phyloP scores from a whole-genome alignment of 2,888 invertebrate genomes.

The Frankliniella intonsa region DNA sequence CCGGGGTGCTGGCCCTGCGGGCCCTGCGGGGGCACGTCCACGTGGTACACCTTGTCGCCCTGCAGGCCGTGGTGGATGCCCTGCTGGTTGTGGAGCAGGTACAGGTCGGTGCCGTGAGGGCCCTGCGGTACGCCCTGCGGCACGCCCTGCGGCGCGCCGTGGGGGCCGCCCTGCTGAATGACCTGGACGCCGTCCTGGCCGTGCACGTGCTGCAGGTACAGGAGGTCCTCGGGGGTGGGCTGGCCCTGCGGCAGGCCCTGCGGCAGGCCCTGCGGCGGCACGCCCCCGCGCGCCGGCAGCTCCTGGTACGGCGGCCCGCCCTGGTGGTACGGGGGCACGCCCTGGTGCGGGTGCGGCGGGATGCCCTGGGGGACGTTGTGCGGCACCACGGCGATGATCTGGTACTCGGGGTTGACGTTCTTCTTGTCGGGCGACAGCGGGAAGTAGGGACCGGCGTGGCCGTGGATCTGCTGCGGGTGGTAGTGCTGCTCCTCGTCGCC shows the following conservation, averaged over 20 bases:
- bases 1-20: slow-evolving; percentile 9
- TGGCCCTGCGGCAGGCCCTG: not conserved
- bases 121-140: not conserved
- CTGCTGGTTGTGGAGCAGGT: not conserved
- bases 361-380: slow-evolving; percentile 8
- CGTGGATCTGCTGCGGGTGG: slow-evolving; percentile 29
- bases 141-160: not conserved
- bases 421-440: slow-evolving; percentile 32
- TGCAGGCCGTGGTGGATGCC: slow-evolving; percentile 30
- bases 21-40: not conserved
- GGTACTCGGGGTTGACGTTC: slow-evolving; percentile 34
- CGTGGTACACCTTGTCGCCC: slow-evolving; percentile 23
- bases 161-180: not conserved
- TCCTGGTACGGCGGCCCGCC: slow-evolving; percentile 29
- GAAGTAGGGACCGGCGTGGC: slow-evolving; percentile 32
- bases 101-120: not conserved
- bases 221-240: not conserved
- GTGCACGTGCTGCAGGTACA: slow-evolving; percentile 20
- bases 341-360: slow-evolving; percentile 33
- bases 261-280: slow-evolving; percentile 1
- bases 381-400: slow-evolving; percentile 36
- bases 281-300: not conserved
- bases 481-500: slow-evolving; percentile 32
- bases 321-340: slow-evolving; percentile 34
- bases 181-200: not conserved